These are phyloP conservation scores for Isichthys henryi DNA, from an alignment of 2,113 vertebrate species.

Conservation along the genomic window DNA sequence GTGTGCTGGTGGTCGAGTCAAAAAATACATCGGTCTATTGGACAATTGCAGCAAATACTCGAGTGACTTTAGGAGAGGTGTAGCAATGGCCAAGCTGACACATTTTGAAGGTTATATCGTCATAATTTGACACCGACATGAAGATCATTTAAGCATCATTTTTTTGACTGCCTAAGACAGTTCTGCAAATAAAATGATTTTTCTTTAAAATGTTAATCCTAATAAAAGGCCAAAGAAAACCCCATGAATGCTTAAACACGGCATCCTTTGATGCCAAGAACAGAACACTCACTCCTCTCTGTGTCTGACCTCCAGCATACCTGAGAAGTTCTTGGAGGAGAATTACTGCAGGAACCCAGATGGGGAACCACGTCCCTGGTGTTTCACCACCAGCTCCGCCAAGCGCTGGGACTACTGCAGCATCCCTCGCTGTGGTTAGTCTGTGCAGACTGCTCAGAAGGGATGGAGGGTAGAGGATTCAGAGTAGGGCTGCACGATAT, in stretches of 20 bases:
- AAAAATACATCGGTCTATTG: neutral
- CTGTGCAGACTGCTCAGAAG: neutral
- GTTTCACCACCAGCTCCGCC: constrained; percentile 68
- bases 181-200: neutral
- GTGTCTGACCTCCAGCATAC: constrained; percentile 58
- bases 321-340: constrained; percentile 74
- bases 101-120: neutral
- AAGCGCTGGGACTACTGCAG: constrained; percentile 86
- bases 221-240: neutral
- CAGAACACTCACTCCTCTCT: neutral
- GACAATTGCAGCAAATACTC: neutral
- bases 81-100: neutral
- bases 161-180: neutral
- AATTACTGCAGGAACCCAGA: constrained; percentile 96
- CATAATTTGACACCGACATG: no score
- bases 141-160: neutral
- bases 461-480: neutral
- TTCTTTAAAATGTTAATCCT: neutral
- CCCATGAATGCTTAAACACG: neutral
- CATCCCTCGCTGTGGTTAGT: constrained; percentile 80
- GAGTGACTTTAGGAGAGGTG: neutral
- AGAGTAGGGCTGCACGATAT: neutral
- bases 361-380: constrained; percentile 83
- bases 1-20: neutral
- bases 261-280: neutral